A percentile compares a stretch with the other conserved stretches of the same genome.
Conservation (phyloP, 2,113 vertebrate genomes). For the Origma solitaria region DNA sequence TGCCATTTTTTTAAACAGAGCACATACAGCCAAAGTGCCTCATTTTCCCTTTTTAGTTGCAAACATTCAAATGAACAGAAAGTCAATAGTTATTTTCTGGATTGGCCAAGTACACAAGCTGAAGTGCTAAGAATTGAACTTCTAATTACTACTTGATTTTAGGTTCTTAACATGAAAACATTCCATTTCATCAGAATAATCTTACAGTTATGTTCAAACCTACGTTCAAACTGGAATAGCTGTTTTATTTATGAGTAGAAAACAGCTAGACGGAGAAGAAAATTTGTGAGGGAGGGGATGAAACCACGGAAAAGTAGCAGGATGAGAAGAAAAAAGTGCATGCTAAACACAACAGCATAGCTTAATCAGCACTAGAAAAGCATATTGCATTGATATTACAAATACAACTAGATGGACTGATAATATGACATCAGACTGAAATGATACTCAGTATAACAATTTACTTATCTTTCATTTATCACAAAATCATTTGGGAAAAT, state of each 20-base stretch:
- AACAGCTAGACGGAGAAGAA: background rate
- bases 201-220: background rate
- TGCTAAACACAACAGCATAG: background rate
- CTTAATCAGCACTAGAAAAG: background rate
- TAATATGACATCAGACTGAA: background rate
- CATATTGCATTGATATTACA: background rate
- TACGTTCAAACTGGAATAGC: background rate
- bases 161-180: background rate
- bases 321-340: background rate
- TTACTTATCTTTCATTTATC: background rate
- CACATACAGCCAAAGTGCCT: background rate
- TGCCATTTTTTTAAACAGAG: background rate
- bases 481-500: background rate
- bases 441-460: background rate
- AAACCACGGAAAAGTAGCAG: background rate
- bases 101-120: background rate
- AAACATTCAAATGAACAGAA: background rate
- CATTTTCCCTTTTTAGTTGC: background rate
- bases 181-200: background rate
- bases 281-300: background rate
- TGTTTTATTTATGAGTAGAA: background rate
- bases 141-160: background rate
- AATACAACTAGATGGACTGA: background rate
- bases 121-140: background rate
- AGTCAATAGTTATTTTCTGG: background rate